A percentile compares a stretch with the other conserved stretches of the same genome.
Conservation (phyloP, 2,888 invertebrate species). For the Druceiella hillmani region DNA sequence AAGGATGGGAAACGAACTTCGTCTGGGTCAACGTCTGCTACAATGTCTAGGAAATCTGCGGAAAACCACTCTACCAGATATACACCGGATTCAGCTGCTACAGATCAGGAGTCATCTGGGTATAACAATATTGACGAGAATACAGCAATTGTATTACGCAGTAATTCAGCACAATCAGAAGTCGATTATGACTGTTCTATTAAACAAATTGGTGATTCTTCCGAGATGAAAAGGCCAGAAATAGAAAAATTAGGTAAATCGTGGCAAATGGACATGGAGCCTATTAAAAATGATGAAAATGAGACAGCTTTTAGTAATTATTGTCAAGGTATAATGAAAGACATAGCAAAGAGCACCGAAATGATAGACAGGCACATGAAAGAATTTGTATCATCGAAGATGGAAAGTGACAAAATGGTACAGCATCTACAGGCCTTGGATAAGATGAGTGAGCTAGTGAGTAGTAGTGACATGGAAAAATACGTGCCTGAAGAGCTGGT, state of each 20-base stretch:
- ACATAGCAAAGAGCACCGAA: conserved; percentile 42
- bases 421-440: conserved; percentile 48
- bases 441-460: conserved; percentile 45
- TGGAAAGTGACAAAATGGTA: conserved; percentile 45
- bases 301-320: conserved; percentile 36
- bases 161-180: no score
- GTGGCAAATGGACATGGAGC: no score
- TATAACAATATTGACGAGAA: no score
- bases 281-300: no score
- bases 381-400: conserved; percentile 39
- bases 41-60: background rate
- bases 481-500: conserved; percentile 34
- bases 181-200: no score
- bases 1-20: conserved; percentile 4
- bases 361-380: conserved; percentile 49
- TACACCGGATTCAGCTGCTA: conserved; percentile 35
- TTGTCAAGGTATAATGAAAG: conserved; percentile 43
- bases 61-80: background rate
- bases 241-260: no score
- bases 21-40: conserved; percentile 5
- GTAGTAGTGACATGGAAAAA: conserved; percentile 28
- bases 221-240: no score
- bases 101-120: conserved; percentile 40
- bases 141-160: no score
- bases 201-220: no score